A percentile compares a stretch with the other conserved stretches of the same genome.
Evolutionary conservation across 1,140 invertebrate genomes (phyloP).

Genomic region (Drosophila paulistorum): DNA sequence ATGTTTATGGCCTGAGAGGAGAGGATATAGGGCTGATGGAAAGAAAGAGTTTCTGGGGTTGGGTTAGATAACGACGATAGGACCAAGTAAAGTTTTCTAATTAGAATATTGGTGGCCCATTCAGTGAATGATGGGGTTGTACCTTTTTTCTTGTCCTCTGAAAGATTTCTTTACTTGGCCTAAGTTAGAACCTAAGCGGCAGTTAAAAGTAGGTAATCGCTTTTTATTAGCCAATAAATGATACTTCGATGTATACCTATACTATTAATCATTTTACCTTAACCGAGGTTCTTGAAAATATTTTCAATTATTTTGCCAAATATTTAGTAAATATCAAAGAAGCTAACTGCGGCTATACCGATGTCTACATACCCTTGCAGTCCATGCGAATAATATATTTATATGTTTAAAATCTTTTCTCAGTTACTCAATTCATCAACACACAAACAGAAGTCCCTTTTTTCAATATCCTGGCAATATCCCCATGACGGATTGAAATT

Average conservation of each 20-base stretch:
- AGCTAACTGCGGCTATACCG: too few species aligned
- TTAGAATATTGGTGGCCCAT: slow-evolving; percentile 62
- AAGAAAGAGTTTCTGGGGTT: slow-evolving; percentile 23
- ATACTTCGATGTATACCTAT: not conserved
- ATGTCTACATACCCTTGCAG: too few species aligned
- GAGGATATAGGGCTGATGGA: not conserved
- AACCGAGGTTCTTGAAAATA: not conserved
- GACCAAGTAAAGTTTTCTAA: slow-evolving; percentile 63
- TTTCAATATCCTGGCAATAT: too few species aligned
- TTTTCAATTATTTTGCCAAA: not conserved
- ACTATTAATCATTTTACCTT: not conserved
- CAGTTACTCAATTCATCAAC: too few species aligned
- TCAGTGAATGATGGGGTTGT: slow-evolving; percentile 19
- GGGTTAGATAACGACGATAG: slow-evolving; percentile 55
- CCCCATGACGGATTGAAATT: too few species aligned
- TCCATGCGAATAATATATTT: too few species aligned
- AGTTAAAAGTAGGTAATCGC: slow-evolving; percentile 40
- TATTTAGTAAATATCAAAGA: too few species aligned
- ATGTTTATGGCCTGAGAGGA: slow-evolving; percentile 45
- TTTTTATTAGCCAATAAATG: slow-evolving; percentile 25
- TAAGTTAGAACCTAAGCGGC: slow-evolving; percentile 23
- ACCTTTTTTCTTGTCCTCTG: slow-evolving; percentile 11
- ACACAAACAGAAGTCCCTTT: too few species aligned
- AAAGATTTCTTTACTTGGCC: slow-evolving; percentile 12
- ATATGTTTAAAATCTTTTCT: too few species aligned